These are phyloP conservation scores for Chymomyza costata DNA, from an alignment of 1,140 invertebrate genomes.

Conservation along the genomic window DNA sequence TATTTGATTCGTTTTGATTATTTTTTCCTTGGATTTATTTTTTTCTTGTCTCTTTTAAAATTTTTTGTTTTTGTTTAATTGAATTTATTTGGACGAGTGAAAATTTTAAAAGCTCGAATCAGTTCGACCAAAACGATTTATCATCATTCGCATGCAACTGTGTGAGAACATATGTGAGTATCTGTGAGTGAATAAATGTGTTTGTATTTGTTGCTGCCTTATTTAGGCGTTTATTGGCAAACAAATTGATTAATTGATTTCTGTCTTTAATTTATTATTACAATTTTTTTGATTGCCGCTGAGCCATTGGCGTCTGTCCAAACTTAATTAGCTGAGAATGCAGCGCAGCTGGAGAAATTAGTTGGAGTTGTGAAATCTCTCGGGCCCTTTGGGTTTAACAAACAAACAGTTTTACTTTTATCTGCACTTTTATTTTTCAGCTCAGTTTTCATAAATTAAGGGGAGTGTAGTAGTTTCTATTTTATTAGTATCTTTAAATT, in stretches of 20 bases:
- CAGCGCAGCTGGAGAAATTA: no score
- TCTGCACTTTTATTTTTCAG: no score
- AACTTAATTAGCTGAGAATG: no score
- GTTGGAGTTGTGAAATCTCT: no score
- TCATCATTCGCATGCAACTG: conserved; percentile 40
- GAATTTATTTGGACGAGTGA: conserved; percentile 56
- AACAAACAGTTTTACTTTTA: no score
- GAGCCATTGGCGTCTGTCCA: no score
- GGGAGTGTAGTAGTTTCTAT: no score
- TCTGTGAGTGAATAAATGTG: no score
- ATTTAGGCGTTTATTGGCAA: conserved; percentile 65
- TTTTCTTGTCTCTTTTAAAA: conserved; percentile 43
- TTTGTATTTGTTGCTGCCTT: conserved; percentile 20
- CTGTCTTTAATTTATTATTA: conserved; percentile 7
- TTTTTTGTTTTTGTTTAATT: conserved; percentile 51
- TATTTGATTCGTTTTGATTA: conserved; percentile 17
- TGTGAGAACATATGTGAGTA: no score
- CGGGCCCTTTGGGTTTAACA: no score
- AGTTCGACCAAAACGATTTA: conserved; percentile 40
- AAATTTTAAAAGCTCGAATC: conserved; percentile 40
- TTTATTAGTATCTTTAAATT: no score
- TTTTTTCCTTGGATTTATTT: conserved; percentile 11
- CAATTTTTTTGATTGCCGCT: neutral
- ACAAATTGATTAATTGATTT: conserved; percentile 67
- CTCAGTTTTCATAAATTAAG: no score